Evolutionary conservation across 1,140 invertebrate species (phyloP), one percentile per base, ranked within the genome.

Genomic region (Philopotamus ludificatus): DNA sequence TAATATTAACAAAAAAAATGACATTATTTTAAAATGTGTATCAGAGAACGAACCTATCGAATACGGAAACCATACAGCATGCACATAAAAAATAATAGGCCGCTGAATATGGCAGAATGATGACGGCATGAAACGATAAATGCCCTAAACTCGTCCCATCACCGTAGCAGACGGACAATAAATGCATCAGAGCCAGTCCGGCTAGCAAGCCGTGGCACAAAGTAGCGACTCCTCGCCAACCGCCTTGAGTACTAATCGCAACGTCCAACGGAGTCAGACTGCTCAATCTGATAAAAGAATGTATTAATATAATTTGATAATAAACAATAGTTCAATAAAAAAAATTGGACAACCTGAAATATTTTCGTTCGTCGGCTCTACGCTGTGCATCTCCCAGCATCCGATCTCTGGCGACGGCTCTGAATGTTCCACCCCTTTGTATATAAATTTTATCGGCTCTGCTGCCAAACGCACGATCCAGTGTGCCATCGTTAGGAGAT

Each of bases 31-130:
- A n/a, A n/a, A n/a, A n/a, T n/a, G n/a, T n/a, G n/a, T n/a, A n/a
- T n/a, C n/a, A n/a, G n/a, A n/a, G n/a, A n/a, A n/a, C n/a, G n/a
- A 60, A 81, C 78, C 77, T 74, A 69, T 81, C 78, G 58, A 81
- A 72, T 49, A 80, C 79, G 1, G 78, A 80, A 1, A 81, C 67
- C 41, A 81, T 53, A 69, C 78, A 79, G 54, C 79, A 70, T 0
- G 78, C 74, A 53, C 79, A 81, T 45, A 81, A 76, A 71, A 80
- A 80, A 60, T 78, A 81, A 55, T 81, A 81, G 0, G 76, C 71
- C 1, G 78, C 78, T 1, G 80, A 78, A 60, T 81, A 81, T 1
- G 79, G 79, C 76, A 80, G 78, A 0, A 78, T 77, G 3, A 79
- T 76, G 0, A 78, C 76, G 0, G 78, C 74, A 49, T 80, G 79